Evolutionary conservation across 2,797 vertebrate genomes (phyloP).

Genomic region (Pristis pectinata): DNA sequence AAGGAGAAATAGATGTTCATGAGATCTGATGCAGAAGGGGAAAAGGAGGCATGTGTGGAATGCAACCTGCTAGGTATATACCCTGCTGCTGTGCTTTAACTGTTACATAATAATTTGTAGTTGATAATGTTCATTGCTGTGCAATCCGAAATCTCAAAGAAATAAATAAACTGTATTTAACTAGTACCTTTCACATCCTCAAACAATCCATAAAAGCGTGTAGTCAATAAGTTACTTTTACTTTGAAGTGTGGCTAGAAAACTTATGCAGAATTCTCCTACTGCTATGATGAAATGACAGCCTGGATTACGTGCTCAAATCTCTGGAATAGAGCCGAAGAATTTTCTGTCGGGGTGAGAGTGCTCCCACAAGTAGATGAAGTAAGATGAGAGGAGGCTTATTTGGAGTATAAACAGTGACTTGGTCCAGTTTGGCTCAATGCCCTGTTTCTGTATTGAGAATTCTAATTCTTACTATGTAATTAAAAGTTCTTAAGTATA

Average conservation of each 20-base stretch:
- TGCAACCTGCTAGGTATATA: background rate
- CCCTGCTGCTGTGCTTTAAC: background rate
- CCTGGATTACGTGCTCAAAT: background rate
- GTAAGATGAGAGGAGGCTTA: background rate
- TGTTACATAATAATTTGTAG: background rate
- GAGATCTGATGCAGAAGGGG: background rate
- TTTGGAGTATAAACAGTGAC: background rate
- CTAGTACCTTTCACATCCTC: slow-evolving; percentile 2
- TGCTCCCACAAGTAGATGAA: background rate
- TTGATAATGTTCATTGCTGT: background rate
- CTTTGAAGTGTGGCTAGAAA: background rate
- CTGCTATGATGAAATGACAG: background rate
- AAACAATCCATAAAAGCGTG: background rate
- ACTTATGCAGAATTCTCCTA: background rate
- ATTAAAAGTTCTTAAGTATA: background rate
- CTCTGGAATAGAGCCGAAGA: background rate
- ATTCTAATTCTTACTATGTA: background rate
- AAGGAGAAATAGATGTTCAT: background rate
- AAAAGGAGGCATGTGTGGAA: background rate
- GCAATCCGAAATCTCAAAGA: background rate
- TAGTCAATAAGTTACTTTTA: background rate
- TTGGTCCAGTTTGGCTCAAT: background rate
- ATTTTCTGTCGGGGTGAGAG: background rate
- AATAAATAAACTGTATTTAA: background rate
- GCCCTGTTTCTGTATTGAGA: background rate